A percentile compares a stretch with the other conserved stretches of the same genome.
These are phyloP conservation scores for Eupristina koningsbergeri DNA, from an alignment of 1,140 invertebrate species.

Conservation along the genomic window DNA sequence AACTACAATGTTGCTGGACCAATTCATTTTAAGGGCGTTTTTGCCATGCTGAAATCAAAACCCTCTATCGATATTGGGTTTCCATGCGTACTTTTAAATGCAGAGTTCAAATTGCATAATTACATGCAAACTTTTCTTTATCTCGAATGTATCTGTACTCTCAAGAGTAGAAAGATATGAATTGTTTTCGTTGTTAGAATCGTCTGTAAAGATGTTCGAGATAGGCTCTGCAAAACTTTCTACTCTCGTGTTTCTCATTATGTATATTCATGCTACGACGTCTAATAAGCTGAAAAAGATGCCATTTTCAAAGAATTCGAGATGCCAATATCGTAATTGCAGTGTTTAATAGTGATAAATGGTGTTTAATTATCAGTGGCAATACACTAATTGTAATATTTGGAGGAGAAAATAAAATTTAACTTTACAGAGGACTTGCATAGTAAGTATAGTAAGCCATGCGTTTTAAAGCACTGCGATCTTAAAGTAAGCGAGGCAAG, in stretches of 20 bases:
- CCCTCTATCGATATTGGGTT: background rate
- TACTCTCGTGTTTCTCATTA: constrained; percentile 25
- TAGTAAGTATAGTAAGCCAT: no score
- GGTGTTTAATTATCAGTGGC: no score
- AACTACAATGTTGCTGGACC: background rate
- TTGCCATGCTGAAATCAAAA: background rate
- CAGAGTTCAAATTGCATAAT: constrained; percentile 22
- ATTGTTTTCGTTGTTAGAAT: constrained; percentile 13
- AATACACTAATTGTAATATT: no score
- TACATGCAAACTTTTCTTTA: background rate
- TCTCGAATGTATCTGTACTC: background rate
- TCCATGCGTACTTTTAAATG: background rate
- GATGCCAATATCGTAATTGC: no score
- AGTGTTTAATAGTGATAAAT: no score
- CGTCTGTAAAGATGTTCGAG: constrained; percentile 19
- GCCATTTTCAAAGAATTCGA: no score
- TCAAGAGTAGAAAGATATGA: background rate
- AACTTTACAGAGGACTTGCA: no score
- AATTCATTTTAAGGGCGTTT: background rate
- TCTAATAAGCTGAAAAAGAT: background rate
- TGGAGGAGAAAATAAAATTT: no score
- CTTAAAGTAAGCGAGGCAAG: no score
- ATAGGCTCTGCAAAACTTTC: constrained; percentile 39
- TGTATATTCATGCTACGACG: background rate
- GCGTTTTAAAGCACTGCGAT: no score